Percentiles rank a stretch among this genome's conserved stretches.
Conservation (phyloP, 2,113 vertebrate species). For the Cavia aperea region DNA sequence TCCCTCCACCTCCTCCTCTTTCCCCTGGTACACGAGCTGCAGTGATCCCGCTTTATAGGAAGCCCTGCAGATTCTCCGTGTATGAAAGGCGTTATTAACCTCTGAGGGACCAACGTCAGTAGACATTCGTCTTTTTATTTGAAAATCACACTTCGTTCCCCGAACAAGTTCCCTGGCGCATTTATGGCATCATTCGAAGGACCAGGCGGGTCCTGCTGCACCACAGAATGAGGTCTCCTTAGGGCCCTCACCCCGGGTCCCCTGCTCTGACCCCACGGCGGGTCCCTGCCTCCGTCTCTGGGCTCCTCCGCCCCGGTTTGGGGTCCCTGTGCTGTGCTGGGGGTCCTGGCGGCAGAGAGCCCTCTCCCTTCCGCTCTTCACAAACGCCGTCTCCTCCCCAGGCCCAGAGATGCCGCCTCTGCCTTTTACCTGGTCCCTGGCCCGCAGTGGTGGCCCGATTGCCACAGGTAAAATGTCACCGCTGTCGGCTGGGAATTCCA, state of each 20-base stretch:
- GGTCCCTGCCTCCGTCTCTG: no score
- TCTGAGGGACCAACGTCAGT: background rate
- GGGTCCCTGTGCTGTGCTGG: no score
- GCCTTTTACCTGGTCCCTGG: background rate
- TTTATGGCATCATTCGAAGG: rapidly evolving
- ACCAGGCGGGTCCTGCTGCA: rapidly evolving
- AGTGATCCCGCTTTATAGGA: background rate
- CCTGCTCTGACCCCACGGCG: rapidly evolving
- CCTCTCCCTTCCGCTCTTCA: background rate
- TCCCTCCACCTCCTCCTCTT: rapidly evolving
- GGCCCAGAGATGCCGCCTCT: background rate
- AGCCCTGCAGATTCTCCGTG: background rate
- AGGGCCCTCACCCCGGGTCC: no score
- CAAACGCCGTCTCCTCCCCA: background rate
- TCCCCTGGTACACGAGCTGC: rapidly evolving
- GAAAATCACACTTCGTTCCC: background rate
- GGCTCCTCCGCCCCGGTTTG: background rate
- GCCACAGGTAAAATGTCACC: background rate
- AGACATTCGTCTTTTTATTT: background rate
- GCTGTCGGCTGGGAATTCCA: background rate
- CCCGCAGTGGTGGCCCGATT: background rate
- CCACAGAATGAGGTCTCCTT: background rate
- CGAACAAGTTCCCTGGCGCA: rapidly evolving
- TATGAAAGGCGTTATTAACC: background rate
- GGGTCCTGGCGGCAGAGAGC: rapidly evolving